phyloP scores from a whole-genome alignment of 2,797 vertebrate genomes.

The Leucoraja ocellata region DNA sequence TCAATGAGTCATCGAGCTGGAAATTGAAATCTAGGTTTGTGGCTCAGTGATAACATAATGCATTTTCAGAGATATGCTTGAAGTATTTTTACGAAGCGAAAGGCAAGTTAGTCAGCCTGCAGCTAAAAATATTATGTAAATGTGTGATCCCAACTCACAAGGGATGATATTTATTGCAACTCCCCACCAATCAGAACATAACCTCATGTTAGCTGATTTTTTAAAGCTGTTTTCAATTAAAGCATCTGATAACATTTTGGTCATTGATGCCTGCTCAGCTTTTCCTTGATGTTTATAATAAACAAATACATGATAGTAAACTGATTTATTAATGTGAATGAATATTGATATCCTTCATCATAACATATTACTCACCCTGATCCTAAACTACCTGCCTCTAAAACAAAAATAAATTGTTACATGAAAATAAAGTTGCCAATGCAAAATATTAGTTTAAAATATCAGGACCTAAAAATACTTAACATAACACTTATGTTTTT shows the following conservation, averaged over 20 bases:
- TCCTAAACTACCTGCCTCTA: background rate
- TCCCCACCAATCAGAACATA: background rate
- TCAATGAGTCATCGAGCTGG: constrained; percentile 11
- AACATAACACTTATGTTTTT: no score
- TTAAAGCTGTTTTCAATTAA: background rate
- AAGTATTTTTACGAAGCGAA: background rate
- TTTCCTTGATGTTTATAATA: background rate
- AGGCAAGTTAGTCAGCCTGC: background rate
- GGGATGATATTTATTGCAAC: constrained; percentile 6
- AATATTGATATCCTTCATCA: no score
- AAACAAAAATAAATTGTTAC: background rate
- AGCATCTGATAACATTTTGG: background rate
- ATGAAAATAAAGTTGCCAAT: background rate
- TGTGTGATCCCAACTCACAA: background rate
- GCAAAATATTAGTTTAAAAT: background rate
- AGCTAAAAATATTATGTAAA: background rate
- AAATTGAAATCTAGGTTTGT: background rate
- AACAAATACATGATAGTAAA: background rate
- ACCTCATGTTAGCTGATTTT: background rate
- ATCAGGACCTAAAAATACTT: background rate
- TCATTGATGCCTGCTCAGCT: background rate
- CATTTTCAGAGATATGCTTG: background rate
- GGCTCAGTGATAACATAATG: background rate
- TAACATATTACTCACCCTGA: background rate
- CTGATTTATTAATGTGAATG: background rate